Evolutionary conservation across 1,140 invertebrate genomes (phyloP), one percentile per base, ranked within the genome.

Genomic region (Sarcophaga bullata): DNA sequence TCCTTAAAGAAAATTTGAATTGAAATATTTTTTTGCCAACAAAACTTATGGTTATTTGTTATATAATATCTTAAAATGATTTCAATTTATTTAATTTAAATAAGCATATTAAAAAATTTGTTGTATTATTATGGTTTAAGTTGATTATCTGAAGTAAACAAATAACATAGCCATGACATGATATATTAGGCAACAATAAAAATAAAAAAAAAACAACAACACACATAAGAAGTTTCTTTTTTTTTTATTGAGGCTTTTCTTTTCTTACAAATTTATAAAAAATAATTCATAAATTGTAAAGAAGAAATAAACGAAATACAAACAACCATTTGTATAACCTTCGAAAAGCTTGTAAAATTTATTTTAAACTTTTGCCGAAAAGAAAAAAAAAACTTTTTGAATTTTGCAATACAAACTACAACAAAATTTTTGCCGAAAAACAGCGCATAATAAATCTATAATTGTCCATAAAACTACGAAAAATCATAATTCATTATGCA

Each of bases 401-500:
- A 58, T 68, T 68, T 68, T 68, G 62, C 62, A 68, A 68, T 37
- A 37, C 15, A 68, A 58, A 68, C 62, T 68, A 68, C 62, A 68
- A 19, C 62, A 19, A 68, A 68, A 68, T 19, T 17, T n/a, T 68
- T 68, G 62, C 62, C 62, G 62, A 68, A 37, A 68, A 68, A 68
- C n/a, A 19, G 62, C 62, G n/a, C 17, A 68, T 68, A 68, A 68
- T 68, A 68, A 68, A 68, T 68, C 62, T 68, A 68, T 68, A 68
- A 68, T 68, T 19, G 62, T 68, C 62, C 62, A 68, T 68, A 68
- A 68, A 68, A 68, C 62, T 68, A 68, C 19, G 62, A 68, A 68
- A 68, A 68, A 68, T 68, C 62, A 68, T 68, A 68, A 68, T 68
- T 68, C 62, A 68, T 68, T 68, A 68, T 68, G 62, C 62, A 68